These are phyloP conservation scores for Speoplatyrhinus poulsoni DNA, from an alignment of 2,113 vertebrate genomes.

Conservation along the genomic window DNA sequence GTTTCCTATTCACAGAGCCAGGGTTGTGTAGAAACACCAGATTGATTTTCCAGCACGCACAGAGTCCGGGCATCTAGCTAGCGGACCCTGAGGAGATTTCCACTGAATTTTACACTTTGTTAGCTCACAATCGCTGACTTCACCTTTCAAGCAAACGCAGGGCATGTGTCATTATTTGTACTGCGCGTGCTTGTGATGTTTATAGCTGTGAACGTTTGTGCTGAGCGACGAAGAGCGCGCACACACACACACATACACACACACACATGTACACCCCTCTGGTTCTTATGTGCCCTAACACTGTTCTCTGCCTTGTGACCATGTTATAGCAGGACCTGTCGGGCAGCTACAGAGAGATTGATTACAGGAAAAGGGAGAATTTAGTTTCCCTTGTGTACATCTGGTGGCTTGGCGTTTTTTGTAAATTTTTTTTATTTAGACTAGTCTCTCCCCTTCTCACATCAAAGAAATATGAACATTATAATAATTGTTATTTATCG, in stretches of 20 bases:
- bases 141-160: no score
- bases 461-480: neutral
- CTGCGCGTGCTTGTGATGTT: no score
- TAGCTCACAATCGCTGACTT: no score
- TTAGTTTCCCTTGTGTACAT: slow-evolving; percentile 50
- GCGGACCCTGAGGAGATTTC: no score
- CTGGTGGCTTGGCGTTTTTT: slow-evolving; percentile 1
- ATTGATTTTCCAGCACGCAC: no score
- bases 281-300: slow-evolving; percentile 10
- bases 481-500: no score
- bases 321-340: slow-evolving; percentile 60
- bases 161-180: no score
- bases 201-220: no score
- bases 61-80: no score
- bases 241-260: neutral
- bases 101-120: no score
- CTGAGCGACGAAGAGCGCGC: neutral
- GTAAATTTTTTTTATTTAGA: neutral
- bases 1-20: no score
- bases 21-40: no score
- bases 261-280: neutral
- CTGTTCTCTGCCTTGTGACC: slow-evolving; percentile 59
- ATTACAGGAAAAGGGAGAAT: slow-evolving; percentile 66
- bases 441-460: neutral
- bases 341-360: slow-evolving; percentile 69